Percentiles rank a stretch among this genome's conserved stretches.
These are phyloP conservation scores for Hydropsyche tenuis DNA, from an alignment of 1,140 invertebrate species.

Conservation along the genomic window DNA sequence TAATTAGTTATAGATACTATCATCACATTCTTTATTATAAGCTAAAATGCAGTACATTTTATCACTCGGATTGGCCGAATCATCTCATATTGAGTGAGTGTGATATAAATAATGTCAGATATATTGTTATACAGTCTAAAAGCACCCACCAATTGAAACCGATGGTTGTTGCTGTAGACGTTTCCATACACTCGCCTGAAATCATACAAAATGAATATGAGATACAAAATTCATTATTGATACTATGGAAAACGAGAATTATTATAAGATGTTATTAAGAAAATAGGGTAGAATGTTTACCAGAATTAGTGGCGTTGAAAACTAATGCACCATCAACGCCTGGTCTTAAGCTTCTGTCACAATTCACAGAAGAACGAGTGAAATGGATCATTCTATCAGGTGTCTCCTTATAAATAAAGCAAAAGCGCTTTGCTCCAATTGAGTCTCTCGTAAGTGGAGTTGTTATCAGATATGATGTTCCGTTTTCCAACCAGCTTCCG, in stretches of 20 bases:
- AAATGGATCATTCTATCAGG: slow-evolving; percentile 59
- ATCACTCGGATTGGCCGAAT: slow-evolving; percentile 42
- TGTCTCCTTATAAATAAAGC: slow-evolving; percentile 67
- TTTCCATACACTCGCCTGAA: slow-evolving; percentile 46
- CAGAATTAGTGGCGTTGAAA: slow-evolving; percentile 62
- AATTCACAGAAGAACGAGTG: slow-evolving; percentile 64
- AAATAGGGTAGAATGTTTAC: slow-evolving; percentile 51
- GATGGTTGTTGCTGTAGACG: slow-evolving; percentile 33
- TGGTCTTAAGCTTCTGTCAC: slow-evolving; percentile 60
- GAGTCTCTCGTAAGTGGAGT: slow-evolving; percentile 69
- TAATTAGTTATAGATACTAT: slow-evolving; percentile 47
- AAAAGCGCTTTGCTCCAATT: slow-evolving; percentile 65
- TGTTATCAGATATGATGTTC: slow-evolving; percentile 77
- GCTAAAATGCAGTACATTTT: slow-evolving; percentile 44
- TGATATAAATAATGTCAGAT: slow-evolving; percentile 43
- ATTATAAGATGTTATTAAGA: too few species aligned
- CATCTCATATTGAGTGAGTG: slow-evolving; percentile 45
- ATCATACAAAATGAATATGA: slow-evolving; percentile 9
- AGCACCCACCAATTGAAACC: slow-evolving; percentile 15
- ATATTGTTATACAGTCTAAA: slow-evolving; percentile 41
- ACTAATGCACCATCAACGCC: slow-evolving; percentile 59
- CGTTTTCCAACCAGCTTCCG: slow-evolving; percentile 77
- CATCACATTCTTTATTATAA: slow-evolving; percentile 48
- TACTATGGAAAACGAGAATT: not conserved
- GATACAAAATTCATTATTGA: not conserved